These are phyloP conservation scores for Macaria notata DNA, from an alignment of 2,888 invertebrate genomes.

Conservation along the genomic window DNA sequence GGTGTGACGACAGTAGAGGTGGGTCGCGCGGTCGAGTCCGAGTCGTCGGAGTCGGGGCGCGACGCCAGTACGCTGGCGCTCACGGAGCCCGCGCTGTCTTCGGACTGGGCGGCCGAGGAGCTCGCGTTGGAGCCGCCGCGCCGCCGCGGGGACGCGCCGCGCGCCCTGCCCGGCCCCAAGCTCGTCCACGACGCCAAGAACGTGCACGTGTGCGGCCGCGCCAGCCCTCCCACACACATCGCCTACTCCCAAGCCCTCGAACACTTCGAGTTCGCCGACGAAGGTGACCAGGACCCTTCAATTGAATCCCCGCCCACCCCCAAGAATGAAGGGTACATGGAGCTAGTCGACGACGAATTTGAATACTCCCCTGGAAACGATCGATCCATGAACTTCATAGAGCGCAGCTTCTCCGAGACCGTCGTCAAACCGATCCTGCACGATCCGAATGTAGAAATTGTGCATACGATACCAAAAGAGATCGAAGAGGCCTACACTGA, in stretches of 20 bases:
- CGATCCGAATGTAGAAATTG: slow-evolving; percentile 35
- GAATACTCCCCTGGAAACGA: slow-evolving; percentile 68
- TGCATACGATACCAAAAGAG: slow-evolving; percentile 33
- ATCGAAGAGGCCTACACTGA: slow-evolving; percentile 27
- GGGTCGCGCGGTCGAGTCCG: slow-evolving; percentile 66
- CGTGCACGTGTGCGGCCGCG: slow-evolving; percentile 72
- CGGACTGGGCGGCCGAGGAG: slow-evolving; percentile 93
- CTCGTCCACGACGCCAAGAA: slow-evolving; percentile 68
- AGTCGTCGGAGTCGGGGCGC: slow-evolving; percentile 86
- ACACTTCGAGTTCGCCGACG: slow-evolving; percentile 93
- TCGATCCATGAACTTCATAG: slow-evolving; percentile 82
- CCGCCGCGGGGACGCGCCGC: slow-evolving; percentile 60
- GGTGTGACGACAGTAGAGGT: slow-evolving; percentile 67
- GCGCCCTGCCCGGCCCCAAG: slow-evolving; percentile 64
- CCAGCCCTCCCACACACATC: slow-evolving; percentile 54
- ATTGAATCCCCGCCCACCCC: slow-evolving; percentile 78
- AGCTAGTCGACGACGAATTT: slow-evolving; percentile 71
- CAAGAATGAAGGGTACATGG: slow-evolving; percentile 70
- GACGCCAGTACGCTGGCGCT: slow-evolving; percentile 87
- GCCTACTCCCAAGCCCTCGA: slow-evolving; percentile 84
- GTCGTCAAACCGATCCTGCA: slow-evolving; percentile 54
- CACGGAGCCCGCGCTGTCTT: slow-evolving; percentile 94
- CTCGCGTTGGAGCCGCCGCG: slow-evolving; percentile 85
- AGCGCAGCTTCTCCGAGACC: slow-evolving; percentile 68
- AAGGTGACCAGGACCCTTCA: slow-evolving; percentile 90